Conservation (phyloP, 2,888 invertebrate genomes). For the Brachypalpus laphriformis region DNA sequence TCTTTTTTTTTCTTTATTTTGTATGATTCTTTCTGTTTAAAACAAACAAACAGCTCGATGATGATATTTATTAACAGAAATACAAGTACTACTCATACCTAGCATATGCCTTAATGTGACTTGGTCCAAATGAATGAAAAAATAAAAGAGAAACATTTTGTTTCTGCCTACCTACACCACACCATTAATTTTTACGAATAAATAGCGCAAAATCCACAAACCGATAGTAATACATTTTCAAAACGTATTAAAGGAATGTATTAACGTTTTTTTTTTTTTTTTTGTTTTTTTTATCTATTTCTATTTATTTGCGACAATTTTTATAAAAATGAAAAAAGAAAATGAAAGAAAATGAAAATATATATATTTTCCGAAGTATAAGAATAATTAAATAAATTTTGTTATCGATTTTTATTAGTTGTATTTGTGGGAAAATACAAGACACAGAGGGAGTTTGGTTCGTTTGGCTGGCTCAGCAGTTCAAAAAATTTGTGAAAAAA, state of each 20-base stretch:
- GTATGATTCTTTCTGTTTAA: slow-evolving; percentile 1
- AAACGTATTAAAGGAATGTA: slow-evolving; percentile 32
- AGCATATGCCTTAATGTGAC: slow-evolving; percentile 66
- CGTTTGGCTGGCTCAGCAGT: too few species aligned
- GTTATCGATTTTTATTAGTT: slow-evolving; percentile 25
- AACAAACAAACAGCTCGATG: slow-evolving; percentile 7
- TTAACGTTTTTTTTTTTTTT: slow-evolving; percentile 19
- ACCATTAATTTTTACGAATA: slow-evolving; percentile 18
- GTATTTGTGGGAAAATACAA: not conserved
- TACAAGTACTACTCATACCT: slow-evolving; percentile 50
- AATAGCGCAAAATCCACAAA: slow-evolving; percentile 28
- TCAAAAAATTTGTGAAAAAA: too few species aligned
- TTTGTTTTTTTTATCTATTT: slow-evolving; percentile 48
- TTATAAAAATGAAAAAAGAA: slow-evolving; percentile 5
- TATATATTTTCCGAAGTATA: slow-evolving; percentile 48
- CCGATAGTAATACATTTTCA: slow-evolving; percentile 27
- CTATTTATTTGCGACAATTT: slow-evolving; percentile 52
- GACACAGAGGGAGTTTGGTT: too few species aligned
- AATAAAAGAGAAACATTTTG: slow-evolving; percentile 1
- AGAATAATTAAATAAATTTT: slow-evolving; percentile 59
- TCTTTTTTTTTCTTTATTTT: slow-evolving; percentile 15
- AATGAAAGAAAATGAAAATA: slow-evolving; percentile 33
- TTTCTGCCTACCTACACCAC: not conserved
- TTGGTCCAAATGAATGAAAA: slow-evolving; percentile 46
- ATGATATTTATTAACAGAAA: slow-evolving; percentile 56